Evolutionary conservation across 2,888 invertebrate genomes (phyloP), one percentile per base, ranked within the genome.

Genomic region (Dendrolimus pini): DNA sequence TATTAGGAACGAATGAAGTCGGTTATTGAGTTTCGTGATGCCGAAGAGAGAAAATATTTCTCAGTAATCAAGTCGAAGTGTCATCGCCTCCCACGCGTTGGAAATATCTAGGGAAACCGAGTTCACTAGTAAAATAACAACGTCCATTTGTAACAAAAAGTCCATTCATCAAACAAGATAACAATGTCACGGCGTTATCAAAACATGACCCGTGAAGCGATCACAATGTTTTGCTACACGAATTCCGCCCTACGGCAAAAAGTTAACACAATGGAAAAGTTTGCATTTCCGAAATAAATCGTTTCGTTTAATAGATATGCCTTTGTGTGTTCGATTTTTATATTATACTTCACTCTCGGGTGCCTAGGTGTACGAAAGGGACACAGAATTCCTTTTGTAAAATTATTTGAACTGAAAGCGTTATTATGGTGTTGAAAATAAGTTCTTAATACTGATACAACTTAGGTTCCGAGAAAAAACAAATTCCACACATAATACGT

Each of bases 111-210:
- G 68, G 67, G 67, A 65, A 68, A 70, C 65, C 64, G 77, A 77
- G 81, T 82, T 81, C 78, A 83, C 82, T 80, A 82, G 79, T 79
- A 74, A 81, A 85, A 85, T 83, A 85, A 83, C 85, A 81, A 78
- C 79, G 83, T 78, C 81, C 85, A 85, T 86, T 88, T 83, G 83
- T 83, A 82, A 86, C 86, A 87, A 85, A 86, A 86, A 86, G 85
- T 80, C 85, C 85, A 88, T 88, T 87, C 85, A 85, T 88, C 87
- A 85, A 83, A 85, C 78, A 74, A 86, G 87, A 87, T 86, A 88
- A 87, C 84, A 85, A 82, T 83, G 86, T 86, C 85, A 84, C 79
- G 72, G 76, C 83, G 85, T 85, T 88, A 88, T 86, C 87, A 86
- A 87, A 88, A 86, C 84, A 85, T 80, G 83, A 81, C 80, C 83